Evolutionary conservation across 2,113 vertebrate genomes (phyloP), one percentile per base, ranked within the genome.

Genomic region (Vicugna pacos): DNA sequence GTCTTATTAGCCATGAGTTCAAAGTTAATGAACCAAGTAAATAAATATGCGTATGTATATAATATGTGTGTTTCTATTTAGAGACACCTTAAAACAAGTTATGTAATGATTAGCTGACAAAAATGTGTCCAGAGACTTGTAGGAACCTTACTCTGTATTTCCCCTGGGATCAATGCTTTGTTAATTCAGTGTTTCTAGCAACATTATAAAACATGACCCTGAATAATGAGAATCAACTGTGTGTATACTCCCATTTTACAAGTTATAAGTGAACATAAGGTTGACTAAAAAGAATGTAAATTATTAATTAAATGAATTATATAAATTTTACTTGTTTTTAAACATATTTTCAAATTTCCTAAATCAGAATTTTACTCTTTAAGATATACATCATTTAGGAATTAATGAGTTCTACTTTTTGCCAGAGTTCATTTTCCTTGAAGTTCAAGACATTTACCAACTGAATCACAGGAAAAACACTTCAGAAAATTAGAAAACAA

Each of bases 401-500:
- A 60, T 70, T 70, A 87, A 58, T 6, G 28, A 69, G 35, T 86
- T 67, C 30, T 67, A 22, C 16, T 69, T 58, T 58, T 30, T 60
- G 4, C 30, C 38, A 91, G 26, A 38, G 16, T 19, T 87, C 13
- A 17, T 60, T 58, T 93, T 60, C 26, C 38, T 42, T 26, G n/a
- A 88, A n/a, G 42, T 72, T 88, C 32, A 62, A 62, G 88, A 86
- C 67, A 42, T 72, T 60, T 62, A 73, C 28, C 14, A 94, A 12
- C 20, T 54, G 56, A 94, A 30, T 94, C 32, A 81, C 28, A 70
- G 14, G 52, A 24, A 91, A 48, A 19, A 48, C 11, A 72, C 56
- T 72, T 88, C 38, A 42, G 38, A 52, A 50, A 77, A 89, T 89
- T 67, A 86, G 70, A 58, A 48, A 93, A 93, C 19, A 58, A 69